These are phyloP conservation scores for Tonatia bakeri DNA, from an alignment of 2,113 vertebrate species.

Conservation along the genomic window DNA sequence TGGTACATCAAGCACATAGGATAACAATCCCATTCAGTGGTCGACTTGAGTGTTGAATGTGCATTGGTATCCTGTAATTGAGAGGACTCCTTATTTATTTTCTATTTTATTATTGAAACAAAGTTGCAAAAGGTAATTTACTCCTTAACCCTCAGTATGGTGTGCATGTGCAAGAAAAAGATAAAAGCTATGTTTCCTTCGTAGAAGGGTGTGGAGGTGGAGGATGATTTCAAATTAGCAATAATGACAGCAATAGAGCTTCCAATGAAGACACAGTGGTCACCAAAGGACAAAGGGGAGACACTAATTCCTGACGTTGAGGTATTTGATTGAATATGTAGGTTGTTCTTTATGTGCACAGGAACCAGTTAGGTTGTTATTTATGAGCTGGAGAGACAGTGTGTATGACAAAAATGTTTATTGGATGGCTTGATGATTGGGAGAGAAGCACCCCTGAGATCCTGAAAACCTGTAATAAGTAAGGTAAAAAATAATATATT, in stretches of 20 bases:
- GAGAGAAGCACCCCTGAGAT: not conserved
- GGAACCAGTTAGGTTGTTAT: not conserved
- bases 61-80: not conserved
- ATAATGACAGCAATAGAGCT: slow-evolving; percentile 73
- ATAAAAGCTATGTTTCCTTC: slow-evolving; percentile 74
- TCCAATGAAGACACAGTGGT: slow-evolving; percentile 59
- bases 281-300: slow-evolving; percentile 57
- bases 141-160: not conserved
- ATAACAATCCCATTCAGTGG: not conserved
- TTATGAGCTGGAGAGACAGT: slow-evolving; percentile 21
- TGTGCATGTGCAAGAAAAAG: slow-evolving; percentile 68
- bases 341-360: not conserved
- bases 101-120: slow-evolving; percentile 58
- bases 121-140: slow-evolving; percentile 44
- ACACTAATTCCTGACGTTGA: slow-evolving; percentile 52
- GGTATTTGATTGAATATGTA: slow-evolving; percentile 60
- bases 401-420: slow-evolving; percentile 19
- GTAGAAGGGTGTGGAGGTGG: slow-evolving; percentile 73
- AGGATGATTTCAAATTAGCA: slow-evolving; percentile 74
- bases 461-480: slow-evolving; percentile 29
- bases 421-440: not conserved
- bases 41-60: not conserved
- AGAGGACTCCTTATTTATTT: slow-evolving; percentile 42
- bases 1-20: not conserved
- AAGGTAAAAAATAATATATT: not conserved